Evolutionary conservation across 2,888 invertebrate species (phyloP), one percentile per base, ranked within the genome.

Genomic region (Arenicola marina): DNA sequence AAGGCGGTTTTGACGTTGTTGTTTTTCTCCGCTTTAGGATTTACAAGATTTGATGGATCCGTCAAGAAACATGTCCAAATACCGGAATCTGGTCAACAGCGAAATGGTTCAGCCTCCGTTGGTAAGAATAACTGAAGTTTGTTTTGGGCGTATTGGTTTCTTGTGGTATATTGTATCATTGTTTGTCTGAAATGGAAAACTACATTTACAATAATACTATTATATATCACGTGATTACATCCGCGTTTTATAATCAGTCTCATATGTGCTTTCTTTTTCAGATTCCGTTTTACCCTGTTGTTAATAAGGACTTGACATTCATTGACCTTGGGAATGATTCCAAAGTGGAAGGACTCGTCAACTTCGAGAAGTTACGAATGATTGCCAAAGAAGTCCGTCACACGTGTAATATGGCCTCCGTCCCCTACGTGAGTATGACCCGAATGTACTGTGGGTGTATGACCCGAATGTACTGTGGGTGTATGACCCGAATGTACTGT

Each of bases 361-460:
- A 99, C 85, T 99, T 99, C 81, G 99, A 99, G 84, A 99, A 99
- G 83, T 86, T 99, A 64, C 87, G 99, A 71, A 97, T 99, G 95
- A 93, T 99, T 70, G 95, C 98, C 56, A 96, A 97, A 85, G 97
- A 98, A 87, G 92, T 87, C 32, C 78, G 86, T 21, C 81, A 83
- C 60, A 79, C 79, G 61, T 82, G 81, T 65, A 94, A 94, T 82
- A 95, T 98, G 93, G 95, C 95, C 82, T 95, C 95, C 70, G 93
- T 94, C 31, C 93, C 94, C 68, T 86, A 85, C 73, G 86, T 84
- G 75, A 81, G 81, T 78, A 38, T 38, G 38, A 38, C 38, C 11
- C n/a, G n/a, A n/a, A n/a, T n/a, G n/a, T n/a, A n/a, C n/a, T n/a
- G n/a, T n/a, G n/a, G n/a, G n/a, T n/a, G n/a, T n/a, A n/a, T n/a